Evolutionary conservation across 2,113 vertebrate species (phyloP), one percentile per base, ranked within the genome.

Genomic region (Gnathonemus longibarbis): DNA sequence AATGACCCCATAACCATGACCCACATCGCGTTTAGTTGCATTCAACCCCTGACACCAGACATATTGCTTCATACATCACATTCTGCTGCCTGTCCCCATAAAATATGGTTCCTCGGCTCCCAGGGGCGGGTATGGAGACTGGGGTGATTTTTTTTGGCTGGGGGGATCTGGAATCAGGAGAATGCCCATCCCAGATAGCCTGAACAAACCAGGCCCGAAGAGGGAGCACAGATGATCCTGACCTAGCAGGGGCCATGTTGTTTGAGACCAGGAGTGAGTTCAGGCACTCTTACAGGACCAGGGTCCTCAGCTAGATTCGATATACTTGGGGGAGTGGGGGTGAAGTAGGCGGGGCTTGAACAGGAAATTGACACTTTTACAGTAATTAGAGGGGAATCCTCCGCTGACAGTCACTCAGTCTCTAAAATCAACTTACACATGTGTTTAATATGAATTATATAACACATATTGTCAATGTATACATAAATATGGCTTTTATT

Each of bases 191-290:
- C 90, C 27, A 62, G 89, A 88, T 84, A 91, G 83, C 48, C 87
- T 90, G 90, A 92, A 92, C 90, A 93, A 91, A 91, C 90, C 89
- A 90, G 89, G 90, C 90, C 84, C 62, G 39, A 74, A 91, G 91
- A 92, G 90, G 24, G 88, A 66, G 86, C 91, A 89, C 91, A 88
- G 91, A 92, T 91, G 91, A 93, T 93, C 91, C 91, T 90, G 89
- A 91, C 9, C 24, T 11, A 11, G 58, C 58, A 27, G 24, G 24
- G n/a, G n/a, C n/a, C 62, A 70, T 91, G 88, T 85, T 93, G 88
- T 90, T 89, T 50, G 52, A 49, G 88, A 77, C 88, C 52, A 90
- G n/a, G n/a, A 66, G 91, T 89, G 89, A 90, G 89, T 90, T 91
- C 92, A 92, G 91, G 91, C 92, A 92, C 89, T 91, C 87, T 86